phyloP scores from a whole-genome alignment of 2,888 invertebrate species.

The Mythimna pallens region DNA sequence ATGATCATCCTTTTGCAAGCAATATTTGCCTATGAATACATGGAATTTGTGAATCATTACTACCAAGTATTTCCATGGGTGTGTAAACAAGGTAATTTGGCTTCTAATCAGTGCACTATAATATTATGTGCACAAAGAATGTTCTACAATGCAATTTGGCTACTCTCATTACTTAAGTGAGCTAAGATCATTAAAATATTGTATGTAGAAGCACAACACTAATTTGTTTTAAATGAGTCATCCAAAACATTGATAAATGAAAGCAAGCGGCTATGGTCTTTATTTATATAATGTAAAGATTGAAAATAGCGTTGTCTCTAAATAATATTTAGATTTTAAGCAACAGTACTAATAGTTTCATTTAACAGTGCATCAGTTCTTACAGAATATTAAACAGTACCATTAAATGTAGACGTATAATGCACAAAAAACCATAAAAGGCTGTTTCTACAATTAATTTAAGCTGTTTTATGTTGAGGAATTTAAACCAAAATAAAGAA shows the following conservation, averaged over 20 bases:
- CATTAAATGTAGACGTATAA: neutral
- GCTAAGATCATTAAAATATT: slow-evolving; percentile 14
- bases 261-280: slow-evolving; percentile 14
- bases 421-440: neutral
- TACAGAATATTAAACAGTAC: neutral
- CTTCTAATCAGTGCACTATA: neutral
- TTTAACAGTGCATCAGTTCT: slow-evolving; percentile 5
- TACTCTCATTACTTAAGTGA: slow-evolving; percentile 10
- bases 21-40: too few relatives aligned
- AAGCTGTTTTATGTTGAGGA: too few relatives aligned
- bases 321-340: neutral
- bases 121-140: neutral
- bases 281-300: neutral
- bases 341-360: slow-evolving; percentile 15
- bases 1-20: too few relatives aligned
- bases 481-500: too few relatives aligned
- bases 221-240: slow-evolving; percentile 23
- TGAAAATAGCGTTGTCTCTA: neutral
- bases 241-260: slow-evolving; percentile 15
- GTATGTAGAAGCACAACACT: neutral
- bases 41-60: neutral
- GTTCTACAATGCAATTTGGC: slow-evolving; percentile 7
- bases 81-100: neutral
- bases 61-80: too few relatives aligned
- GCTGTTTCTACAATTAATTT: neutral